These are phyloP conservation scores for Marmota flaviventris DNA, from an alignment of 2,113 vertebrate species.

Conservation along the genomic window DNA sequence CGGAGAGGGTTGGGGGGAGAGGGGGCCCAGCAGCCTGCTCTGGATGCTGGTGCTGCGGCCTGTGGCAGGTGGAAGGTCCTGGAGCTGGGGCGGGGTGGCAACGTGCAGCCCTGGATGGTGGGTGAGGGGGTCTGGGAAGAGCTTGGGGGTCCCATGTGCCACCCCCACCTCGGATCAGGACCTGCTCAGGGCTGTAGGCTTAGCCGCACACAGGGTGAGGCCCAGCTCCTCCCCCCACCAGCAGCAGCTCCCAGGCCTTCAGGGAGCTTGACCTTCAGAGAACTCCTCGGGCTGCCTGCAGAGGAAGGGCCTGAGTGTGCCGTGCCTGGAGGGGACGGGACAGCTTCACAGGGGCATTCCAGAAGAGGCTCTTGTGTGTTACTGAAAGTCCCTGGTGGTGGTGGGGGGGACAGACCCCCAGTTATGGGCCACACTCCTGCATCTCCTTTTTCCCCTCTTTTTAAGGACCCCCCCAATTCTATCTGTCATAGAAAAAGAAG, in stretches of 20 bases:
- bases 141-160: background rate
- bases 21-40: background rate
- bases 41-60: background rate
- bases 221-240: background rate
- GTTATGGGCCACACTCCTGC: background rate
- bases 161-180: background rate
- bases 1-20: background rate
- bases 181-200: background rate
- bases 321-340: too few relatives aligned
- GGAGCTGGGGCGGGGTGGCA: background rate
- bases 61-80: background rate
- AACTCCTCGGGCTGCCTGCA: too few relatives aligned
- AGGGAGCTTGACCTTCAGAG: background rate
- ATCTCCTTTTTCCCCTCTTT: background rate
- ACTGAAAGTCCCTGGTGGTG: background rate
- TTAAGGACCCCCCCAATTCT: background rate
- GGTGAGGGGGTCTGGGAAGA: background rate
- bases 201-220: background rate
- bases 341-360: background rate
- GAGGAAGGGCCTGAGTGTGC: background rate
- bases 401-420: background rate
- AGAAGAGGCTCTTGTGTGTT: background rate
- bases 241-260: background rate
- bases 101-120: background rate
- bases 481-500: background rate